phyloP scores from a whole-genome alignment of 1,140 invertebrate species.

The Archivesica marissinica region DNA sequence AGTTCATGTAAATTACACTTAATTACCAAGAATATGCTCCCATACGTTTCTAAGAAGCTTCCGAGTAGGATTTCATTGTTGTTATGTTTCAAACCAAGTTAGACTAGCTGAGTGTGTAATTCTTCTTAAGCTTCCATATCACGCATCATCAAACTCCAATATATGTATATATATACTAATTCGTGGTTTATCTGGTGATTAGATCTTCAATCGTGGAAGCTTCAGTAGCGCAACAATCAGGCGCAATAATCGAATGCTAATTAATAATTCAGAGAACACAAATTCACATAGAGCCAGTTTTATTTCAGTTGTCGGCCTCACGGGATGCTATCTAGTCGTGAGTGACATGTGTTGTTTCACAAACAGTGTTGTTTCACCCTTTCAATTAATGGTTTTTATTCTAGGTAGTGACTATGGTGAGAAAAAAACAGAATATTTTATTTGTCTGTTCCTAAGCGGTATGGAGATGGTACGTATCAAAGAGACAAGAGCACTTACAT shows the following conservation, averaged over 20 bases:
- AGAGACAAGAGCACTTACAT: neutral
- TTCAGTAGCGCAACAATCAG: neutral
- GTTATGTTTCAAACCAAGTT: neutral
- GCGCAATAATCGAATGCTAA: neutral
- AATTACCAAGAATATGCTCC: neutral
- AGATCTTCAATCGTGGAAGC: neutral
- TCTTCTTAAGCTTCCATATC: neutral
- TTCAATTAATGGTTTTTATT: neutral
- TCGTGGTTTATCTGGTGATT: neutral
- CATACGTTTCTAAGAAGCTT: neutral
- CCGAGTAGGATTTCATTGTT: neutral
- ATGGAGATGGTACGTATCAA: neutral
- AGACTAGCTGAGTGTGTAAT: too few species aligned
- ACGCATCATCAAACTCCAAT: neutral
- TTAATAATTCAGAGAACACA: conserved; percentile 20
- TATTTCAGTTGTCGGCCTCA: neutral
- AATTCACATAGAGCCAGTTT: conserved; percentile 12
- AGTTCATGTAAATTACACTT: too few species aligned
- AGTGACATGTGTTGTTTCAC: neutral
- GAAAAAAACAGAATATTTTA: neutral
- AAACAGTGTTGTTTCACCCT: neutral
- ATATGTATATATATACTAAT: neutral
- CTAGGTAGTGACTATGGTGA: neutral
- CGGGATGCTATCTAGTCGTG: neutral
- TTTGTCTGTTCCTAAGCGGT: neutral